A percentile compares a stretch with the other conserved stretches of the same genome.
Conservation (phyloP, 1,140 invertebrate genomes). For the Conus betulinus region DNA sequence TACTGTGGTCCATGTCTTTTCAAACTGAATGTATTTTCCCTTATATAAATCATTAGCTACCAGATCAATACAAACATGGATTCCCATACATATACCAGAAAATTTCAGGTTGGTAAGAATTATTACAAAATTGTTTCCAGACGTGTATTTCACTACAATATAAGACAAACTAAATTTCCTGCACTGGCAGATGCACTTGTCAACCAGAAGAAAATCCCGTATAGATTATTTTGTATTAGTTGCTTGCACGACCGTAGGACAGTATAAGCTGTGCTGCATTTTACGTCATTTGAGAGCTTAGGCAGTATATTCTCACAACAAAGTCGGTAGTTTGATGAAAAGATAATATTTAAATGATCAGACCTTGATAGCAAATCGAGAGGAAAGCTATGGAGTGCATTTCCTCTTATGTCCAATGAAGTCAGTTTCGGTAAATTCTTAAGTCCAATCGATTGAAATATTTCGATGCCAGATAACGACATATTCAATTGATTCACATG, state of each 20-base stretch:
- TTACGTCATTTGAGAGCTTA: background rate
- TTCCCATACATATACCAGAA: too few relatives aligned
- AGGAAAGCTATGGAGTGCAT: background rate
- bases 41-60: background rate
- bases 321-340: too few relatives aligned
- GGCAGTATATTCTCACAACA: background rate
- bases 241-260: background rate
- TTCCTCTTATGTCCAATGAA: background rate
- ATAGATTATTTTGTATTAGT: background rate
- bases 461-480: background rate
- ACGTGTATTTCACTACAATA: background rate
- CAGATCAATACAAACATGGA: background rate
- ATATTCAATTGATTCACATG: background rate
- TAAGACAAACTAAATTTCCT: background rate
- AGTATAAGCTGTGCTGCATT: background rate
- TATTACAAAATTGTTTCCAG: background rate
- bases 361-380: background rate
- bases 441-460: background rate
- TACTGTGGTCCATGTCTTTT: background rate
- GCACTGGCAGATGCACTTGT: background rate
- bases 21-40: background rate
- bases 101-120: background rate
- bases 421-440: background rate
- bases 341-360: background rate
- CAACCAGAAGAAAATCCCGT: background rate